phyloP scores from a whole-genome alignment of 2,888 invertebrate species.

The Drosophila nr. medialis region DNA sequence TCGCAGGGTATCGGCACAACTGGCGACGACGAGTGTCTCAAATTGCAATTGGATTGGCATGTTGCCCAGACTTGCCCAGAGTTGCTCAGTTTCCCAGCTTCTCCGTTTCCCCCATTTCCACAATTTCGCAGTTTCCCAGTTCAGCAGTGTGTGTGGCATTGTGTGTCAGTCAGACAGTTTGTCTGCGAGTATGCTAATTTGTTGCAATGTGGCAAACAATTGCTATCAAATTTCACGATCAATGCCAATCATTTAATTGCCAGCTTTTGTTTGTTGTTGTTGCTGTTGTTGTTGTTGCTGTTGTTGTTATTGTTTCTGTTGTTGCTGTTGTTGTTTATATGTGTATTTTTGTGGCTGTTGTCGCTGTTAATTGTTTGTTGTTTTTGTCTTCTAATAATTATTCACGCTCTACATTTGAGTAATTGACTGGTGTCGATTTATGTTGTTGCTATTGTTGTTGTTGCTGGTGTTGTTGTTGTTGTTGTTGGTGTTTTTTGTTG shows the following conservation, averaged over 20 bases:
- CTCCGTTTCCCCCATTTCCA: background rate
- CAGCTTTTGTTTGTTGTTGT: conserved; percentile 11
- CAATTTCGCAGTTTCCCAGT: conserved; percentile 8
- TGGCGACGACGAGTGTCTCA: conserved; percentile 28
- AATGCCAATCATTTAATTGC: conserved; percentile 79
- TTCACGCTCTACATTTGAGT: conserved; percentile 67
- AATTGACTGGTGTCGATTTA: conserved; percentile 40
- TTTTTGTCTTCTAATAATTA: conserved; percentile 58
- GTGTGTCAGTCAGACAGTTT: conserved; percentile 56
- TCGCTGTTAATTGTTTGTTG: conserved; percentile 11
- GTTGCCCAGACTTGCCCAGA: conserved; percentile 42
- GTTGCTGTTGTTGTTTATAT: conserved; percentile 13
- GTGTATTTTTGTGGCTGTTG: background rate
- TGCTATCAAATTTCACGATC: conserved; percentile 75
- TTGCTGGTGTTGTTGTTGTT: conserved; percentile 38
- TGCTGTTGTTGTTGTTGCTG: background rate
- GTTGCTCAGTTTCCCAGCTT: background rate
- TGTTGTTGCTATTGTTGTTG: conserved; percentile 13
- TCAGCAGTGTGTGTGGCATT: conserved; percentile 41
- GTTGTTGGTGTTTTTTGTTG: conserved; percentile 8
- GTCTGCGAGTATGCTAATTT: conserved; percentile 56
- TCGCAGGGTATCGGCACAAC: conserved; percentile 7
- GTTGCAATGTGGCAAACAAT: conserved; percentile 56
- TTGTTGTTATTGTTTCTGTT: too few species aligned
- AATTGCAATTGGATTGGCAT: conserved; percentile 68